Conservation (phyloP, 2,113 vertebrate species). For the Petroica traversi region DNA sequence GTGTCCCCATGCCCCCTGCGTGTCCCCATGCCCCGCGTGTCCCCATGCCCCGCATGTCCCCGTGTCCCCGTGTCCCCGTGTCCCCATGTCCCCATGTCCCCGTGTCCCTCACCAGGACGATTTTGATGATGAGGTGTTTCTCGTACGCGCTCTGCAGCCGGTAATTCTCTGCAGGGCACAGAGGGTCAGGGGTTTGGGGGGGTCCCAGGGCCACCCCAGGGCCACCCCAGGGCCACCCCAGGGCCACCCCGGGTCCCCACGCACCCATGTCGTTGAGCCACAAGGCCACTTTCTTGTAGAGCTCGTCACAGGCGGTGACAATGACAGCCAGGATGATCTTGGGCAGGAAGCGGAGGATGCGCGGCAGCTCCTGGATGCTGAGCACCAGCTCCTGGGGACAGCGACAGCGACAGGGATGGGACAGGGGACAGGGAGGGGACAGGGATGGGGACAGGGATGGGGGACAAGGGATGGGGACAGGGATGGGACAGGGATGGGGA, state of each 20-base stretch:
- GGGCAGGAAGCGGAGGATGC: slow-evolving; percentile 88
- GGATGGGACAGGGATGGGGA: no score
- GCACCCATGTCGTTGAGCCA: slow-evolving; percentile 98
- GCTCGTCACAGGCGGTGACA: slow-evolving; percentile 90
- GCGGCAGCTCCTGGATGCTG: slow-evolving; percentile 90
- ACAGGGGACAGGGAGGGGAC: no score
- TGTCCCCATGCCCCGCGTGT: no score
- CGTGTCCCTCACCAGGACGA: slow-evolving; percentile 88
- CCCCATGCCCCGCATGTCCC: no score
- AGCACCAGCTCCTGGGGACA: slow-evolving; percentile 91
- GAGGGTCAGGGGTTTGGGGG: neutral
- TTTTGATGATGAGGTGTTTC: slow-evolving; percentile 98
- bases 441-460: no score
- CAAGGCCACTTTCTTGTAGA: slow-evolving; percentile 93
- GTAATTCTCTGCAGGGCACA: slow-evolving; percentile 86
- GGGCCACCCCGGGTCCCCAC: neutral
- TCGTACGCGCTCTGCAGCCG: slow-evolving; percentile 98
- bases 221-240: no score
- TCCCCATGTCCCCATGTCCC: no score
- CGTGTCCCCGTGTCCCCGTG: no score
- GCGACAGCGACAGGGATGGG: no score
- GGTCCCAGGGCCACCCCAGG: neutral
- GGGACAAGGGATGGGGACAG: no score
- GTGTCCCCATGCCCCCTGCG: no score
- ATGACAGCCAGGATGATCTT: slow-evolving; percentile 92